Evolutionary conservation across 1,140 invertebrate genomes (phyloP), one percentile per base, ranked within the genome.

Genomic region (Drosophila sulfurigaster): DNA sequence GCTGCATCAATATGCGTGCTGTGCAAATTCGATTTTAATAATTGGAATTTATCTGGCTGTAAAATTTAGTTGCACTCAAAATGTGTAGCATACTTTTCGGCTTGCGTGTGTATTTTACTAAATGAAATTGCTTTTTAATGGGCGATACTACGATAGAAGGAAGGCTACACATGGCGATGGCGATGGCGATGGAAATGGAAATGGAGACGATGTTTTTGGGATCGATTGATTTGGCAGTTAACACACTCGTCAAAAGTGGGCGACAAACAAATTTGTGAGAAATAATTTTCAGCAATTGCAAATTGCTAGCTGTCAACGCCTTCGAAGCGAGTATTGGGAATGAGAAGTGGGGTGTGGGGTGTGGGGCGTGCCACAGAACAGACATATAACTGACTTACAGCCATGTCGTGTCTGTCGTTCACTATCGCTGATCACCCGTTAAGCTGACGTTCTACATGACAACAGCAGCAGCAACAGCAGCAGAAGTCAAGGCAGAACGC

Each of bases 11-110:
- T 35, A 38, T 46, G 46, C 38, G 15, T 48, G 48, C 65, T 75
- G 60, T 79, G 78, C 72, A 89, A 88, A 85, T 88, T 88, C 71
- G 81, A 88, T 88, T 88, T 88, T 88, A 89, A 89, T 89, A 76
- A 83, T 88, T 81, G 66, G 54, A 32, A 86, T 86, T 86, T 87
- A 87, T 82, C 82, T 79, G 59, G 66, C 58, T 78, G 57, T 58
- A 69, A 79, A 85, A 86, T 79, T 72, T 76, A 57, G 82, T 76
- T 73, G 79, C 56, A 35, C 45, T 35, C 66, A 77, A 78, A 78
- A 69, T 65, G 65, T 81, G 70, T 46, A 68, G 52, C 46, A 51
- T 52, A 45, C 81, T 74, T 62, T 59, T 56, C 51, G 13, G 38
- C 52, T 20, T n/a, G 56, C 5, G 13, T 74, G 13, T 69, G 35